Base-by-base conservation (phyloP, 2,888 invertebrate genomes). In the Leuctra nigra region DNA sequence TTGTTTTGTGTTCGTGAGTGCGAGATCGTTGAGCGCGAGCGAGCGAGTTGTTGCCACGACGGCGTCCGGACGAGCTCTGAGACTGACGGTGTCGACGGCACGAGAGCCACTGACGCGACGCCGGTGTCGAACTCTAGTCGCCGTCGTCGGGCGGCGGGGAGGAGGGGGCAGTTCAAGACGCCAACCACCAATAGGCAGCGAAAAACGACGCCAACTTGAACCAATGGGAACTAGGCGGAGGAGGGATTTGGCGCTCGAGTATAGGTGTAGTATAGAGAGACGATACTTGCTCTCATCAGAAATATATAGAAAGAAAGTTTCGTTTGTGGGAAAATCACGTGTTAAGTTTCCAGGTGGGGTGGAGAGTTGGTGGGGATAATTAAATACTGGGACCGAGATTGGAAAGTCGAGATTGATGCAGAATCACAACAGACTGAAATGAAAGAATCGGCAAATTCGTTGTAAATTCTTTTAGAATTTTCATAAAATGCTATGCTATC, bases 201-300 rank as follows among this genome's bases (percentile, higher is more conserved):
- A 16, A 50, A 35, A 35, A 50, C 50, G 35, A 35, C 35, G 50
- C 33, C 18, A 14, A 18, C 20, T 16, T 18, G 18, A 20, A 13
- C 50, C 50, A 50, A 50, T 50, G 20, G 33, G 33, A 50, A 35
- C 14, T n/a, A 20, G n/a, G 33, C n/a, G 50, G 33, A 22, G 50
- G 50, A 50, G 50, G 50, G 50, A 35, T 50, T 50, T 35, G 50
- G 22, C n/a, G n/a, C n/a, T n/a, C 50, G 33, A 50, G 22, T 20
- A 35, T 22, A 16, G 22, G 16, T 18, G 33, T 50, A n/a, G n/a
- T n/a, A n/a, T n/a, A n/a, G n/a, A n/a, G n/a, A n/a, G n/a, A n/a
- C n/a, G n/a, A n/a, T n/a, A n/a, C 16, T 41, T 41, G 11, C 4
- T 6, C 11, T 11, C 7, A 11, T 7, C 29, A 29, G 11, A 29